Conservation (phyloP, 2,888 invertebrate genomes). For the Thecophora atra region DNA sequence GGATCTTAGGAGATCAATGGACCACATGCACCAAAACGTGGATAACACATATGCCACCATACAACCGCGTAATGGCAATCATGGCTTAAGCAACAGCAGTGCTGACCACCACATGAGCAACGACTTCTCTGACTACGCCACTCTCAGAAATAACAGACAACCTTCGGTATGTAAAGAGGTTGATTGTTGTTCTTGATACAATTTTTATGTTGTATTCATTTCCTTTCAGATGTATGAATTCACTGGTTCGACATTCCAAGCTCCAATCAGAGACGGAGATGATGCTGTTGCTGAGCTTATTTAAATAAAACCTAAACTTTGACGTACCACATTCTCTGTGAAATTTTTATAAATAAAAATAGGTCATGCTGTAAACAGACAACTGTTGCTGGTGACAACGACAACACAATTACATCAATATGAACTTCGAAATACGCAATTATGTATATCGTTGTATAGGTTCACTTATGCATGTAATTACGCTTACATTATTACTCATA, state of each 20-base stretch:
- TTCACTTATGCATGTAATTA: no score
- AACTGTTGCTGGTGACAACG: no score
- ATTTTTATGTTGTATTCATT: conserved; percentile 14
- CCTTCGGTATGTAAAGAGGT: conserved; percentile 61
- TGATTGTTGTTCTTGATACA: neutral
- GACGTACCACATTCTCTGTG: neutral
- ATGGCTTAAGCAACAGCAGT: conserved; percentile 47
- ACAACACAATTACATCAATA: no score
- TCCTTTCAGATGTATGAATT: conserved; percentile 63
- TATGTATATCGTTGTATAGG: no score
- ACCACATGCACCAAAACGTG: conserved; percentile 63
- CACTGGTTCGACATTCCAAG: conserved; percentile 78
- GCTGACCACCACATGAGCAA: conserved; percentile 55
- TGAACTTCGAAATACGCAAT: no score
- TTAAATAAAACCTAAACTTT: conserved; percentile 46
- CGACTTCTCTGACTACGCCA: conserved; percentile 66
- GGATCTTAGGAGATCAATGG: conserved; percentile 62
- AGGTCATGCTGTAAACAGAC: no score
- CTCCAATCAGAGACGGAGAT: conserved; percentile 69
- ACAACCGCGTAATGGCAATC: conserved; percentile 61
- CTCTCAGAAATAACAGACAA: conserved; percentile 63
- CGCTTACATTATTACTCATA: no score
- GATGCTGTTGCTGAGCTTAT: conserved; percentile 66
- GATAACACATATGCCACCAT: conserved; percentile 67
- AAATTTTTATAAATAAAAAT: neutral